Percentiles rank a stretch among this genome's conserved stretches.
Evolutionary conservation across 2,113 vertebrate genomes (phyloP).

Genomic region (Syngnathus scovelli): DNA sequence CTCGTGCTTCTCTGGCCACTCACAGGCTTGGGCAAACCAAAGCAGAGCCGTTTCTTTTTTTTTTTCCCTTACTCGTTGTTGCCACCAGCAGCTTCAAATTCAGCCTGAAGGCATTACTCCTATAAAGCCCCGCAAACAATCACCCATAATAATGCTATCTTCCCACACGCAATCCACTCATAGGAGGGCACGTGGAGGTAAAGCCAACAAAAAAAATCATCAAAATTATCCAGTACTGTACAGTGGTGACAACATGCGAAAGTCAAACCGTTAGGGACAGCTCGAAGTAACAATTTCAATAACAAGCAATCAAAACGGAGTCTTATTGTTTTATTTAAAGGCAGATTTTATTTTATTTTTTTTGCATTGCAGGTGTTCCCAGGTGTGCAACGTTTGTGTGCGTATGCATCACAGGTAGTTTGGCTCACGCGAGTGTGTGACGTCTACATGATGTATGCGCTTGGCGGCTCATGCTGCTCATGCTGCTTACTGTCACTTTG

Average conservation of each 20-base stretch:
- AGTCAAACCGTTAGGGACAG: too few species aligned
- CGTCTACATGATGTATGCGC: constrained; percentile 37
- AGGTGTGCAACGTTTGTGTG: neutral
- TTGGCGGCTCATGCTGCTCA: constrained; percentile 34
- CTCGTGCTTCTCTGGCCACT: constrained; percentile 52
- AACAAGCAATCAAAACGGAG: too few species aligned
- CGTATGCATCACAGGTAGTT: constrained; percentile 17
- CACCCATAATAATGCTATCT: constrained; percentile 49
- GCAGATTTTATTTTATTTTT: too few species aligned
- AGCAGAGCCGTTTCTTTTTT: constrained; percentile 47
- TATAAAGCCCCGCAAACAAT: constrained; percentile 54
- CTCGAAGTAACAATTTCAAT: too few species aligned
- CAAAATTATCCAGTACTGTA: neutral
- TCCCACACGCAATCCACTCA: constrained; percentile 16
- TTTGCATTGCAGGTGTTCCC: too few species aligned
- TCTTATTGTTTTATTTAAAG: too few species aligned
- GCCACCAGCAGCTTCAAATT: constrained; percentile 57
- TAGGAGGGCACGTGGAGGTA: constrained; percentile 13
- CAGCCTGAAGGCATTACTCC: constrained; percentile 51
- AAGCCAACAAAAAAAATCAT: neutral
- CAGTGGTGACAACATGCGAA: too few species aligned
- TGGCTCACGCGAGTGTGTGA: constrained; percentile 28
- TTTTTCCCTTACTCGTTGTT: constrained; percentile 16
- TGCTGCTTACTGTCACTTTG: constrained; percentile 54
- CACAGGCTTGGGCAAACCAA: constrained; percentile 36